phyloP scores from a whole-genome alignment of 1,140 invertebrate genomes.

The Anastrepha ludens region DNA sequence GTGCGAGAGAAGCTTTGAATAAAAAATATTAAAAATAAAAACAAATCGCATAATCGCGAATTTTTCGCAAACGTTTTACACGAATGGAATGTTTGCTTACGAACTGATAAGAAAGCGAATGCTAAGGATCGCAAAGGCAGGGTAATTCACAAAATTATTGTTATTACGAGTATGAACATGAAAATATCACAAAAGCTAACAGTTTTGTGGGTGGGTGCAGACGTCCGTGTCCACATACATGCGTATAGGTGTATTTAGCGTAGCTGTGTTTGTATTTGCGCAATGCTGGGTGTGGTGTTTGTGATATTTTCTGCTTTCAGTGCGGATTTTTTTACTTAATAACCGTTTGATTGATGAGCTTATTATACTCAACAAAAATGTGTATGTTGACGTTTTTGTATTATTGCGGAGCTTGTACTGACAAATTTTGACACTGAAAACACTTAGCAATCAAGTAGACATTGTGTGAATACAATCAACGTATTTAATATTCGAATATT shows the following conservation, averaged over 20 bases:
- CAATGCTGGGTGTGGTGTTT: not conserved
- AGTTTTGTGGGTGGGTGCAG: too few relatives aligned
- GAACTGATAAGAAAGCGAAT: not conserved
- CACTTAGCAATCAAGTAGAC: not conserved
- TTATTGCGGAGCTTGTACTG: not conserved
- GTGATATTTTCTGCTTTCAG: slow-evolving; percentile 8
- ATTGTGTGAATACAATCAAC: not conserved
- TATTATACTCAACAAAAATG: not conserved
- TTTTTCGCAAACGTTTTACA: not conserved
- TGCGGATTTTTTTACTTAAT: slow-evolving; percentile 1
- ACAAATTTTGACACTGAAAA: slow-evolving; percentile 31
- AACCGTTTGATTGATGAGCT: slow-evolving; percentile 42
- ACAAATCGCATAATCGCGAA: slow-evolving; percentile 18
- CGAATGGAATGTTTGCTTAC: not conserved
- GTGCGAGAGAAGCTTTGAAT: not conserved
- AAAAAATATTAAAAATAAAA: not conserved
- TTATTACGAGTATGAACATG: too few relatives aligned
- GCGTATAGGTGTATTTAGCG: too few relatives aligned
- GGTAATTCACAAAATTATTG: too few relatives aligned
- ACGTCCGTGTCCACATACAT: not conserved
- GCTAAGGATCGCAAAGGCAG: too few relatives aligned
- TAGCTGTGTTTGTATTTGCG: too few relatives aligned
- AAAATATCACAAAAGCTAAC: too few relatives aligned
- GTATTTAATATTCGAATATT: not conserved
- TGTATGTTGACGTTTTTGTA: not conserved